Percentiles rank a stretch among this genome's conserved stretches.
These are phyloP conservation scores for Patella depressa DNA, from an alignment of 2,888 invertebrate genomes.

Conservation along the genomic window DNA sequence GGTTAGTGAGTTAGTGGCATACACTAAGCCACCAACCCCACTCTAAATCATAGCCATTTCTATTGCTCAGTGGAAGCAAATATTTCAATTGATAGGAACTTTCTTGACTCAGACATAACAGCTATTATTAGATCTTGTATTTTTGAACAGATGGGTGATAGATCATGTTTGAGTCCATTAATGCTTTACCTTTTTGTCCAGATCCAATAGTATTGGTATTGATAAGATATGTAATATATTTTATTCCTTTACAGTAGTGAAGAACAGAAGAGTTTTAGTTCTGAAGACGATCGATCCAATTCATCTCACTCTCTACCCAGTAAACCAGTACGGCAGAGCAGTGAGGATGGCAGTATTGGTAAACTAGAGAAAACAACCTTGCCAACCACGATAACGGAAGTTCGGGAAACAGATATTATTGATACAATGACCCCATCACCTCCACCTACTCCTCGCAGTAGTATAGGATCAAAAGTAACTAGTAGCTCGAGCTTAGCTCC, in stretches of 20 bases:
- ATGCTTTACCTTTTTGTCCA: too few relatives aligned
- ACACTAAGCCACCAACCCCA: too few relatives aligned
- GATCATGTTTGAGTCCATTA: too few relatives aligned
- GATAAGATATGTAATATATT: too few relatives aligned
- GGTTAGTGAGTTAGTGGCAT: too few relatives aligned
- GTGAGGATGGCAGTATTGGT: slow-evolving; percentile 39
- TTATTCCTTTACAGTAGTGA: slow-evolving; percentile 32
- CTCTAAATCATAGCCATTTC: too few relatives aligned
- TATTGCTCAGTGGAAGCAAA: too few relatives aligned
- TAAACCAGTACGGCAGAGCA: slow-evolving; percentile 40
- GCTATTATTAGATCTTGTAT: too few relatives aligned
- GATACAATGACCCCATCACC: slow-evolving; percentile 33
- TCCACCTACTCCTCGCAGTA: slow-evolving; percentile 27
- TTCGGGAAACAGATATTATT: slow-evolving; percentile 53
- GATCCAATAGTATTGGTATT: too few relatives aligned
- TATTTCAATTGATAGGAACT: too few relatives aligned
- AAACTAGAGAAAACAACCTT: slow-evolving; percentile 52
- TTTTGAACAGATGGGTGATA: too few relatives aligned
- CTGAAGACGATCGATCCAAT: slow-evolving; percentile 57
- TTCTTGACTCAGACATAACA: too few relatives aligned
- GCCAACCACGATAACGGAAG: slow-evolving; percentile 51
- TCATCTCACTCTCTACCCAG: slow-evolving; percentile 61
- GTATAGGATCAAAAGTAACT: slow-evolving; percentile 14
- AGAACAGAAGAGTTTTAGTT: slow-evolving; percentile 49
- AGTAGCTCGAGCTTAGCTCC: slow-evolving; percentile 17